Percentiles rank a stretch among this genome's conserved stretches.
phyloP scores from a whole-genome alignment of 2,797 vertebrate genomes.

The Dendrocincla tyrannina region DNA sequence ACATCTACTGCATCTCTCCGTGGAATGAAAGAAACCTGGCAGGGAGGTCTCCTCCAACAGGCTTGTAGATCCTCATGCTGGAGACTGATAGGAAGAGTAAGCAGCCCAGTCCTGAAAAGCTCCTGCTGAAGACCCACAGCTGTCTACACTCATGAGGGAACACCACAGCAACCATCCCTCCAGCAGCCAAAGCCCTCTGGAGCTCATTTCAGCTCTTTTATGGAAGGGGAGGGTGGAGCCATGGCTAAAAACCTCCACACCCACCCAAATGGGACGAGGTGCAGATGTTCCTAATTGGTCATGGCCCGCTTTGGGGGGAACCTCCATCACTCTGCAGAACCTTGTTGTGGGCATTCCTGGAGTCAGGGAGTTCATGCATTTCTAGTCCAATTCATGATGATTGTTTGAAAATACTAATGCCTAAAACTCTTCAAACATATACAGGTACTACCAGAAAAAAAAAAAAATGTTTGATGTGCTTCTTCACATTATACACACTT shows the following conservation, averaged over 20 bases:
- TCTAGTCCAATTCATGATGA: neutral
- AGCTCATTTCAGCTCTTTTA: accelerated
- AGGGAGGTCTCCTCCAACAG: accelerated
- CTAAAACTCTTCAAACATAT: neutral
- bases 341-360: neutral
- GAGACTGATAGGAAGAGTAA: accelerated
- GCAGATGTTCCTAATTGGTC: accelerated
- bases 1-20: accelerated
- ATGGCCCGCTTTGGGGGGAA: accelerated
- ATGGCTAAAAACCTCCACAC: neutral
- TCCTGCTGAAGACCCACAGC: neutral
- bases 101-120: accelerated
- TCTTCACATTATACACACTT: neutral
- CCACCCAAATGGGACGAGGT: neutral
- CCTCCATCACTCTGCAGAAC: accelerated
- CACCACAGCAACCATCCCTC: accelerated
- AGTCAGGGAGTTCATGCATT: accelerated
- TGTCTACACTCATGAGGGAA: accelerated
- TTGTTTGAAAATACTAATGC: neutral
- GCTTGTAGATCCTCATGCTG: accelerated
- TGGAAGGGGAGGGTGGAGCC: neutral
- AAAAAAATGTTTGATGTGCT: accelerated
- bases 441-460: accelerated
- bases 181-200: accelerated
- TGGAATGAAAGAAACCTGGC: accelerated